Evolutionary conservation across 2,888 invertebrate species (phyloP).

Genomic region (Lepidochitona cinerea): DNA sequence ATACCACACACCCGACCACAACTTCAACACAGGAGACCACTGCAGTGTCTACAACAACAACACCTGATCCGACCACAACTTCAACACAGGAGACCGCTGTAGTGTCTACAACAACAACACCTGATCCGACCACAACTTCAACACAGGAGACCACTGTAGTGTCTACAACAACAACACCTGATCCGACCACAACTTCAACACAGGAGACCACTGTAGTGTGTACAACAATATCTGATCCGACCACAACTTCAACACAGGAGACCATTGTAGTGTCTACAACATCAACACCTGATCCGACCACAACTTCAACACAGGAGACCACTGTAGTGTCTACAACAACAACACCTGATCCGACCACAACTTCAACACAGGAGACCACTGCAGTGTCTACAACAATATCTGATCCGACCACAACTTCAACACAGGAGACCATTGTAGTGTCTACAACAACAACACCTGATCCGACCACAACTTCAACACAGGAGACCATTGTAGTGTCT

Average conservation of each 20-base stretch:
- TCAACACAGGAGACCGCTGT: background rate
- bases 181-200: background rate
- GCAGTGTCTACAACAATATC: background rate
- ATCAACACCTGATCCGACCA: background rate
- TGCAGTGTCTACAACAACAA: background rate
- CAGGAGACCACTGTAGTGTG: background rate
- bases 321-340: background rate
- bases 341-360: background rate
- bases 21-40: background rate
- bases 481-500: too few relatives aligned
- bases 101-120: background rate
- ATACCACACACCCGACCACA: too few relatives aligned
- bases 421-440: background rate
- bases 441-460: background rate
- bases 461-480: background rate
- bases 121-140: background rate
- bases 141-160: background rate
- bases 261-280: background rate
- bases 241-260: background rate
- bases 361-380: background rate
- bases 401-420: background rate
- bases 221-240: background rate
- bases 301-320: background rate
- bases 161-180: background rate
- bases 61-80: background rate